These are phyloP conservation scores for Bicyclus anynana DNA, from an alignment of 1,140 invertebrate species.

Conservation along the genomic window DNA sequence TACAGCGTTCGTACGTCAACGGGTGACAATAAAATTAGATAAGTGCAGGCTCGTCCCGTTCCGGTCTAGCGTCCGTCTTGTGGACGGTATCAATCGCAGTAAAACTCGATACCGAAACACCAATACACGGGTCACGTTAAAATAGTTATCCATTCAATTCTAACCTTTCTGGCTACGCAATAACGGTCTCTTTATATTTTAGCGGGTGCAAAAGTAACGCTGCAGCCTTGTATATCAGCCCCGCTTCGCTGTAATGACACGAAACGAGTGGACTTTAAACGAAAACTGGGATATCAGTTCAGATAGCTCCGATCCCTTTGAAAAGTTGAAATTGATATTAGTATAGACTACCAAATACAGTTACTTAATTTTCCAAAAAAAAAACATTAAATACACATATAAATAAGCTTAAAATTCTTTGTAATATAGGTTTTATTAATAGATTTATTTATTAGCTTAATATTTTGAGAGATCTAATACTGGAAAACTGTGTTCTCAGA, in stretches of 20 bases:
- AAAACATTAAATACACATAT: no score
- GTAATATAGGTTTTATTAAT: no score
- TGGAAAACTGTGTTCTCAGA: no score
- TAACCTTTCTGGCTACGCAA: slow-evolving; percentile 16
- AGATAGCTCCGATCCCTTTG: slow-evolving; percentile 46
- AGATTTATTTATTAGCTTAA: no score
- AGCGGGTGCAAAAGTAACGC: slow-evolving; percentile 19
- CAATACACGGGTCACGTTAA: slow-evolving; percentile 12
- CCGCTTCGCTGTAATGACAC: slow-evolving; percentile 56
- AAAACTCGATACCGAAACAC: slow-evolving; percentile 56
- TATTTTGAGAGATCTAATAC: no score
- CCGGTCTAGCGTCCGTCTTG: slow-evolving; percentile 49
- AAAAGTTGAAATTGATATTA: slow-evolving; percentile 11
- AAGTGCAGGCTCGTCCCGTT: slow-evolving; percentile 60
- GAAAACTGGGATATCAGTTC: slow-evolving; percentile 57
- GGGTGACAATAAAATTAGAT: slow-evolving; percentile 75
- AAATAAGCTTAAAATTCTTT: no score
- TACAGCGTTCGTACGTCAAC: slow-evolving; percentile 53
- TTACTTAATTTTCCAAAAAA: background rate
- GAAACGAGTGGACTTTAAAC: slow-evolving; percentile 63
- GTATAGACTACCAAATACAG: background rate
- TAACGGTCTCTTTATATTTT: slow-evolving; percentile 1
- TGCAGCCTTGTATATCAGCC: slow-evolving; percentile 49
- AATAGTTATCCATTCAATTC: slow-evolving; percentile 14
- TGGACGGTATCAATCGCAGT: slow-evolving; percentile 69